Evolutionary conservation across 2,888 invertebrate species (phyloP), one percentile per base, ranked within the genome.

Genomic region (Lithophane socia): DNA sequence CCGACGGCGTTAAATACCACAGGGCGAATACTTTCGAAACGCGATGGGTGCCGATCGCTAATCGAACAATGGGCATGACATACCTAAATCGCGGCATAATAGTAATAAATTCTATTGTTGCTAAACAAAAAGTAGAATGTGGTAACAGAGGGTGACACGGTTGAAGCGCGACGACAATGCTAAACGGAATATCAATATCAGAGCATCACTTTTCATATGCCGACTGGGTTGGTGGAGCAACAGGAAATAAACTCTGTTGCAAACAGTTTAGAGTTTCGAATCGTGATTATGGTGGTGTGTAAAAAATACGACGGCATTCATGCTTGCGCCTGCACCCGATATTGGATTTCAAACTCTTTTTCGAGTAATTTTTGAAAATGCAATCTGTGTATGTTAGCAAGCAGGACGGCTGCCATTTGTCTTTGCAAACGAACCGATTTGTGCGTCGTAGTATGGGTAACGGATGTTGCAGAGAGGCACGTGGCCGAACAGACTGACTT

Each of bases 381-480:
- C 93, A 93, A 93, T 91, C 90, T 90, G 90, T 92, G 93, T 93
- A 92, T 92, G 92, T 92, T 92, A 90, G 91, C 91, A 89, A 89
- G 92, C 91, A 94, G 58, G 94, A 92, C 94, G 90, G 92, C 84
- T 87, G 90, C 93, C 94, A 96, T 96, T 96, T 95, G 94, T 96
- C 96, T 96, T 95, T 91, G 93, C 95, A 96, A 96, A 96, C 94
- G 95, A 94, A 95, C 94, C 96, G 96, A 96, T 95, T 94, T 94
- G 96, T 95, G 96, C 95, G 96, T 96, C 92, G 93, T 93, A 93
- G 93, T 93, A 94, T 93, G 94, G 93, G 93, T 95, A 95, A 96
- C 95, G 94, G 93, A 96, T 95, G 96, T 94, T 92, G 91, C 93
- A 91, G 89, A 91, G 90, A 93, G 94, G 93, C 93, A 93, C 93